phyloP scores from a whole-genome alignment of 2,797 vertebrate genomes.

The Morelia viridis region DNA sequence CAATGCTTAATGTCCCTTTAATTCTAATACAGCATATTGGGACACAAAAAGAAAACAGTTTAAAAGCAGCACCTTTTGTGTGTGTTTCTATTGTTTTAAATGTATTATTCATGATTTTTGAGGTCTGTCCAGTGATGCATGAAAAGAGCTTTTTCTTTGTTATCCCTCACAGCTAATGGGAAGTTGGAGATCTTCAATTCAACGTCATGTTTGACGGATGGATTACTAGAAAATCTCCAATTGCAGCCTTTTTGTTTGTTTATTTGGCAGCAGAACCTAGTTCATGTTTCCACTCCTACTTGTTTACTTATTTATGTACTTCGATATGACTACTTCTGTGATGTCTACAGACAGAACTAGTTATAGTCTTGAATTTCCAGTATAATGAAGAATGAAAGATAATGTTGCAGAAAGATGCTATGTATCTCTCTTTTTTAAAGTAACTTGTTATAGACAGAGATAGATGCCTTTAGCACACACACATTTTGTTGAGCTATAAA shows the following conservation, averaged over 20 bases:
- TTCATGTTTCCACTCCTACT: slow-evolving; percentile 30
- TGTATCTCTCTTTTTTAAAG: not conserved
- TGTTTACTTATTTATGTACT: not conserved
- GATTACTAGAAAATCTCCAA: slow-evolving; percentile 22
- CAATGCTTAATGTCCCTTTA: slow-evolving; percentile 3
- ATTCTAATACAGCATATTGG: not conserved
- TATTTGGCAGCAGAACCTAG: not conserved
- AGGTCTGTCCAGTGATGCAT: slow-evolving; percentile 11
- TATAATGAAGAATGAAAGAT: not conserved
- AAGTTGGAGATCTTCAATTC: slow-evolving; percentile 29
- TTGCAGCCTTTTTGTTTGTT: slow-evolving; percentile 26
- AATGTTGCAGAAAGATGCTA: not conserved
- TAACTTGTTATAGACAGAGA: not conserved
- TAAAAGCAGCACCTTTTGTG: slow-evolving; percentile 18
- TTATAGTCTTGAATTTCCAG: slow-evolving; percentile 17
- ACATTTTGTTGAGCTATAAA: not conserved
- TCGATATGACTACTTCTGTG: not conserved
- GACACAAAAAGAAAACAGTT: slow-evolving; percentile 3
- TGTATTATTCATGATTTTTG: slow-evolving; percentile 22
- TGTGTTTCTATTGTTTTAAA: slow-evolving; percentile 17
- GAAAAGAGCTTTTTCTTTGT: slow-evolving; percentile 33
- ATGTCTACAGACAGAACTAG: slow-evolving; percentile 1
- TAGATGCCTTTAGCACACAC: not conserved
- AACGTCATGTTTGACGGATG: slow-evolving; percentile 12
- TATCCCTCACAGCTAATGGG: slow-evolving; percentile 16